Evolutionary conservation across 2,113 vertebrate species (phyloP).

Genomic region (Galemys pyrenaicus): DNA sequence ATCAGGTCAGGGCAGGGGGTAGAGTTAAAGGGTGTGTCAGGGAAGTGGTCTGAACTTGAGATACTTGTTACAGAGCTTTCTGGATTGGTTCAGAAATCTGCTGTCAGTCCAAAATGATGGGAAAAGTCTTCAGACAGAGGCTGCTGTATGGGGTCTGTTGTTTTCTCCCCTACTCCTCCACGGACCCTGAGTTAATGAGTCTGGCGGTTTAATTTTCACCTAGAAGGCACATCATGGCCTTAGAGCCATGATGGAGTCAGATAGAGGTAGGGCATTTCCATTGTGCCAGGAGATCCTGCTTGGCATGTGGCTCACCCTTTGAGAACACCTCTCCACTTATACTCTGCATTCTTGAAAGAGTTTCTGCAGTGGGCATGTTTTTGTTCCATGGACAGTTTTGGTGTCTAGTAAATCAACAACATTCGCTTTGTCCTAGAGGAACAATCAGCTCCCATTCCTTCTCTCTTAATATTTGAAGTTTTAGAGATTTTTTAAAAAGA

Average conservation of each 20-base stretch:
- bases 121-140: not conserved
- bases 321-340: not conserved
- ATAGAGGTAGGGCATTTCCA: not conserved
- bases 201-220: too few species aligned
- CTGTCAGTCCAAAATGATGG: not conserved
- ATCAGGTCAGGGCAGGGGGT: not conserved
- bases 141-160: not conserved
- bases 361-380: not conserved
- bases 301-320: not conserved
- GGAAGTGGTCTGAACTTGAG: not conserved
- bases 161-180: too few species aligned
- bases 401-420: constrained; percentile 40
- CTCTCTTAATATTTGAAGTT: not conserved
- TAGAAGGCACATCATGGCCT: too few species aligned
- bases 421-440: not conserved
- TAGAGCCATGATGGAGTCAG: too few species aligned
- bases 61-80: not conserved
- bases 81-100: not conserved
- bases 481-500: too few species aligned
- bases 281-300: not conserved
- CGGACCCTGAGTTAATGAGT: too few species aligned
- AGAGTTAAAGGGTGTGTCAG: not conserved
- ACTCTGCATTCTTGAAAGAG: not conserved
- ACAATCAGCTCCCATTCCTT: not conserved
- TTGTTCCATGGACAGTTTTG: too few species aligned